These are phyloP conservation scores for Tetragonula carbonaria DNA, from an alignment of 2,888 invertebrate species.

Conservation along the genomic window DNA sequence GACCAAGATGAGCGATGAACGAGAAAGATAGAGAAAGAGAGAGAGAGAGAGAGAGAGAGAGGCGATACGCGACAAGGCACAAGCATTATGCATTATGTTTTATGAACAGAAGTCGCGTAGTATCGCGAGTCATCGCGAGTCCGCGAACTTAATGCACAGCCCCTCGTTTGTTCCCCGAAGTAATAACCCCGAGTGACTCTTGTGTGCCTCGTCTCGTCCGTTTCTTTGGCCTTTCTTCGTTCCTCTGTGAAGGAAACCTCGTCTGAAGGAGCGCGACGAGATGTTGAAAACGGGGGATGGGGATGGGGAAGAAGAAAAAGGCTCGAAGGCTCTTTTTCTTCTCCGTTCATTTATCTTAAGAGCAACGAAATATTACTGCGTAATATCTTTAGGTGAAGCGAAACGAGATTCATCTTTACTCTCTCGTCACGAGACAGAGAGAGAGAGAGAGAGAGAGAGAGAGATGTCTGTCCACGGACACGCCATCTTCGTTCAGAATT, in stretches of 20 bases:
- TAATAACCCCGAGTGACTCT: constrained; percentile 66
- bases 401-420: constrained; percentile 47
- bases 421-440: neutral
- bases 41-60: neutral
- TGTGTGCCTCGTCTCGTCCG: constrained; percentile 1
- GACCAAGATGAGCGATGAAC: neutral
- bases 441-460: neutral
- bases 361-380: constrained; percentile 50
- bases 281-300: neutral
- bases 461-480: neutral
- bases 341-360: constrained; percentile 55
- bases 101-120: constrained; percentile 63
- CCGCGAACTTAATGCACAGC: constrained; percentile 69
- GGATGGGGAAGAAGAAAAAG: constrained; percentile 3
- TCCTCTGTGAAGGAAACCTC: neutral
- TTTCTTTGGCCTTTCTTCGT: constrained; percentile 15
- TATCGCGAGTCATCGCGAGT: constrained; percentile 58
- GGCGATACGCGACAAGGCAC: constrained; percentile 54
- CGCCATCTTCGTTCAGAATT: constrained; percentile 40
- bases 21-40: neutral
- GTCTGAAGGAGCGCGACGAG: neutral
- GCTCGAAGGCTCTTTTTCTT: neutral
- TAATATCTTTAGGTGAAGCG: constrained; percentile 52
- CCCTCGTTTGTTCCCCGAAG: constrained; percentile 71
- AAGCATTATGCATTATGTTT: constrained; percentile 69